Conservation (phyloP, 1,140 invertebrate genomes). For the Pogonus chalceus region DNA sequence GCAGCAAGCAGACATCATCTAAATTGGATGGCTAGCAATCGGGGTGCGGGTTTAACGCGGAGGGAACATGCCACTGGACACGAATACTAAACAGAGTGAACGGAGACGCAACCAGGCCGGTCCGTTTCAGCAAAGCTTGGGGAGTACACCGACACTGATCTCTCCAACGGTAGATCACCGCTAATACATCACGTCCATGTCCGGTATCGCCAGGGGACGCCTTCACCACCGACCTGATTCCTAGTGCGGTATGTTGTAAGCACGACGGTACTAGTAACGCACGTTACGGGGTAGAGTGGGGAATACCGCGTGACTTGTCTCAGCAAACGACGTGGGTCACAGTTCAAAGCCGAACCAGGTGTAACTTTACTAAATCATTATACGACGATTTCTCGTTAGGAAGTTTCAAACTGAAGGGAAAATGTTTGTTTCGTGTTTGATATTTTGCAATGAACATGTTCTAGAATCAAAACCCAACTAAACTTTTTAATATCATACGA, state of each 20-base stretch:
- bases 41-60: too few species aligned
- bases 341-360: not conserved
- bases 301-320: not conserved
- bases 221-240: too few species aligned
- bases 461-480: too few species aligned
- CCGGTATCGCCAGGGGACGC: not conserved
- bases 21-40: too few species aligned
- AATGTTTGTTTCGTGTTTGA: too few species aligned
- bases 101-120: not conserved
- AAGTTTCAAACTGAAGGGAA: too few species aligned
- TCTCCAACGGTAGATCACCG: not conserved
- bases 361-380: conserved; percentile 2
- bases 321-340: not conserved
- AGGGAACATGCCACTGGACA: not conserved
- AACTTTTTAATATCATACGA: too few species aligned
- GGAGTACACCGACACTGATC: not conserved
- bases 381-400: too few species aligned
- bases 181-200: conserved; percentile 2
- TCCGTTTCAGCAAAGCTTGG: not conserved
- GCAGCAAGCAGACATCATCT: too few species aligned
- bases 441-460: too few species aligned
- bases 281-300: not conserved
- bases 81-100: conserved; percentile 1
- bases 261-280: too few species aligned
- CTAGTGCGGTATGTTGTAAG: too few species aligned